Evolutionary conservation across 2,888 invertebrate genomes (phyloP).

Genomic region (Pandemis cinnamomeana): DNA sequence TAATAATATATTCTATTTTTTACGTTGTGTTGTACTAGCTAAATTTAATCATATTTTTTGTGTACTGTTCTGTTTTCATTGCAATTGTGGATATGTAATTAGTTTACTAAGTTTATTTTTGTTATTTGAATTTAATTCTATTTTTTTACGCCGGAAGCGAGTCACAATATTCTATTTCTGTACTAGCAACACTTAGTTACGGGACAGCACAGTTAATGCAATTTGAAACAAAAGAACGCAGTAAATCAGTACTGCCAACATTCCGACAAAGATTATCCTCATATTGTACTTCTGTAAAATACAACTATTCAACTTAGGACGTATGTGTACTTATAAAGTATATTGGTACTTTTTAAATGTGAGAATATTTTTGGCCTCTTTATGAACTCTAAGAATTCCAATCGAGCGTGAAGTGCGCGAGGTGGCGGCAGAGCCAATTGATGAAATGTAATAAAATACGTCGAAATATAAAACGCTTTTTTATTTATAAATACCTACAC

Average conservation of each 20-base stretch:
- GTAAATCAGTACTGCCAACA: constrained; percentile 26
- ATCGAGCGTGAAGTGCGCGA: constrained; percentile 10
- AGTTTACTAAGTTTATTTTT: constrained; percentile 59
- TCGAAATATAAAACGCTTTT: constrained; percentile 24
- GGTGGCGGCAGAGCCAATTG: constrained; percentile 13
- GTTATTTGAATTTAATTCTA: constrained; percentile 44
- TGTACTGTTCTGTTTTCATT: constrained; percentile 49
- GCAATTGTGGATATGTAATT: constrained; percentile 48
- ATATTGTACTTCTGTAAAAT: constrained; percentile 15
- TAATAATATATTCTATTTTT: constrained; percentile 36
- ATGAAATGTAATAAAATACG: constrained; percentile 40
- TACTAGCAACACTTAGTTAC: constrained; percentile 20
- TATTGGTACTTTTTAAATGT: constrained; percentile 26
- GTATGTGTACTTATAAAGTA: constrained; percentile 34
- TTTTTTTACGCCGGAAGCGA: constrained; percentile 36
- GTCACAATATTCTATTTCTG: constrained; percentile 37
- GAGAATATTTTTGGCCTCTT: constrained; percentile 40
- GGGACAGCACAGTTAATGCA: background rate
- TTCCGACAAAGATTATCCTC: constrained; percentile 7
- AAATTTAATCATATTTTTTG: constrained; percentile 51
- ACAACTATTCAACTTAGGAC: constrained; percentile 28
- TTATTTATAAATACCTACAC: constrained; percentile 13
- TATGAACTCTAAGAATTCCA: constrained; percentile 34
- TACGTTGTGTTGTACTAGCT: constrained; percentile 44
- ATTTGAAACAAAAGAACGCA: background rate